phyloP scores from a whole-genome alignment of 2,113 vertebrate species.

The Atractosteus spatula region DNA sequence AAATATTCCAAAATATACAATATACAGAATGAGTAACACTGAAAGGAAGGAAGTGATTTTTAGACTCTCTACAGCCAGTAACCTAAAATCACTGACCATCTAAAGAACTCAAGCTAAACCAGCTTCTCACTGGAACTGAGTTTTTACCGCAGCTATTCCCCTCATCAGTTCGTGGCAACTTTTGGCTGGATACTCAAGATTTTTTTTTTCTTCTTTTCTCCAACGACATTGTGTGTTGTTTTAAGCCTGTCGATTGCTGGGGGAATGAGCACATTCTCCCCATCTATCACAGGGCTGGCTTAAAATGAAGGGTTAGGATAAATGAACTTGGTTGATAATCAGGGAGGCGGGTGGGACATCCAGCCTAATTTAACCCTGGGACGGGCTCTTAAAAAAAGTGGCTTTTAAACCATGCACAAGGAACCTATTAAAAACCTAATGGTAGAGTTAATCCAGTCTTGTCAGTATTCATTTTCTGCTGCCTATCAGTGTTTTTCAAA shows the following conservation, averaged over 20 bases:
- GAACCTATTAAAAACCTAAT: slow-evolving; percentile 37
- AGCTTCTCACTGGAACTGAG: slow-evolving; percentile 30
- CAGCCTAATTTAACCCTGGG: not conserved
- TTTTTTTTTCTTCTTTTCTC: slow-evolving; percentile 13
- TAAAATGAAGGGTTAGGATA: slow-evolving; percentile 18
- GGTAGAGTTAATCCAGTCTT: slow-evolving; percentile 27
- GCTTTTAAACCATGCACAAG: slow-evolving; percentile 40
- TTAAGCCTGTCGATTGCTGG: slow-evolving; percentile 33
- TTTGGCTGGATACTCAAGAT: slow-evolving; percentile 27
- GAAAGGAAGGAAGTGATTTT: no score
- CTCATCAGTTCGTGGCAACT: slow-evolving; percentile 42
- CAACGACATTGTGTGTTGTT: slow-evolving; percentile 39
- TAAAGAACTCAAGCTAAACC: slow-evolving; percentile 29
- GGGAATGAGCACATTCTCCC: slow-evolving; percentile 20
- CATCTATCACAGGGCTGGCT: slow-evolving; percentile 12
- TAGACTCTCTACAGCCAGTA: slow-evolving; percentile 23
- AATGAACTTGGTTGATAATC: slow-evolving; percentile 19
- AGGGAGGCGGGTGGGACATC: not conserved
- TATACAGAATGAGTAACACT: no score
- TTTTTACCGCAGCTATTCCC: slow-evolving; percentile 40
- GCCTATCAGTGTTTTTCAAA: no score
- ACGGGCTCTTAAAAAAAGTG: not conserved
- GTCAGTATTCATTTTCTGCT: not conserved
- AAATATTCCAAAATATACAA: no score
- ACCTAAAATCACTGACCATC: slow-evolving; percentile 33